Conservation (phyloP, 2,797 vertebrate species). For the Crenichthys baileyi region DNA sequence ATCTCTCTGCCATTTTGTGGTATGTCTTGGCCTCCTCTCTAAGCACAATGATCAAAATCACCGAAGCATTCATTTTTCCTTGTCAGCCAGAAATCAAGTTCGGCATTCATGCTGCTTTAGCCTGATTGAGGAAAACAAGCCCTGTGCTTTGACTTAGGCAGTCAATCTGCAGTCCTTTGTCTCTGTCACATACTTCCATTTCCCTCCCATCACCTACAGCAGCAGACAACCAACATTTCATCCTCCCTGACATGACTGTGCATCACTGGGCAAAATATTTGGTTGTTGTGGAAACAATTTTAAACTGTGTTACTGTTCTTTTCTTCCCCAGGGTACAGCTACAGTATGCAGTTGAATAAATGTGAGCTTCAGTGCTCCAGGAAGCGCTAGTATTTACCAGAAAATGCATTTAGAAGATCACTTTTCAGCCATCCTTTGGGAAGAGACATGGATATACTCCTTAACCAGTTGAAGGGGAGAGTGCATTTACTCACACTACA, state of each 20-base stretch:
- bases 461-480: constrained; percentile 46
- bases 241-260: constrained; percentile 18
- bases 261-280: constrained; percentile 17
- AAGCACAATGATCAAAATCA: constrained; percentile 17
- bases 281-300: constrained; percentile 34
- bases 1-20: neutral
- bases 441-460: constrained; percentile 43
- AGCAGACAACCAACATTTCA: constrained; percentile 22
- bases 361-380: constrained; percentile 38
- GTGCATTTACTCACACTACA: constrained; percentile 36
- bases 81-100: constrained; percentile 20
- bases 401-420: constrained; percentile 42
- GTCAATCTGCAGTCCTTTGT: constrained; percentile 19
- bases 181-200: constrained; percentile 11
- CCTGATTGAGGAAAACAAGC: constrained; percentile 15
- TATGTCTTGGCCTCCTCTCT: neutral
- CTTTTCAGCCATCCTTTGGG: constrained; percentile 49
- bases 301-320: constrained; percentile 16
- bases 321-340: constrained; percentile 6
- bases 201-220: constrained; percentile 20
- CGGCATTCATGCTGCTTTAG: constrained; percentile 2
- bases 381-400: constrained; percentile 49
- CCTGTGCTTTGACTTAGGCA: constrained; percentile 14
- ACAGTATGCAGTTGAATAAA: constrained; percentile 55
- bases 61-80: neutral